Percentiles rank a stretch among this genome's conserved stretches.
Evolutionary conservation across 2,113 vertebrate species (phyloP).

Genomic region (Rhinopomastus cyanomelas): DNA sequence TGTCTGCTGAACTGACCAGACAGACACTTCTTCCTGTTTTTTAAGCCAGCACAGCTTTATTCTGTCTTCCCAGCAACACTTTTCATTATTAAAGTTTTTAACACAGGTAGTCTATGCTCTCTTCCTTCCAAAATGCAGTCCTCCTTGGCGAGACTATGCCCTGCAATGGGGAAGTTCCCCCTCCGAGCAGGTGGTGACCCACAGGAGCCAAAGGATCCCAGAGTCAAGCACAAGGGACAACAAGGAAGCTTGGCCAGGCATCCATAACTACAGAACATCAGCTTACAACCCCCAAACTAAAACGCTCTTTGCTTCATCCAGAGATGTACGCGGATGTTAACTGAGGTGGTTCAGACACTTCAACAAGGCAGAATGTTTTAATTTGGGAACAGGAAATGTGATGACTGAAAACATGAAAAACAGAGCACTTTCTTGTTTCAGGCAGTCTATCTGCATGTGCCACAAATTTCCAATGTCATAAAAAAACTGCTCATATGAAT

Average conservation of each 20-base stretch:
- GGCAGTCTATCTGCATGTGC: background rate
- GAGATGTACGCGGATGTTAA: background rate
- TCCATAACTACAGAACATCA: background rate
- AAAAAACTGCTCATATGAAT: background rate
- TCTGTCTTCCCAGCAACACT: background rate
- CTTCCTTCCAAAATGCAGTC: background rate
- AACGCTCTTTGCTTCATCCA: accelerated
- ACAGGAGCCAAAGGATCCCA: accelerated
- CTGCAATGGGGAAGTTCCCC: background rate
- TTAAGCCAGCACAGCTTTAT: background rate
- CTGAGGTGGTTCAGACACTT: background rate
- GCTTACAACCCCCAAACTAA: background rate
- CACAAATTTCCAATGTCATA: background rate
- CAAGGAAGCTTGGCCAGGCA: background rate
- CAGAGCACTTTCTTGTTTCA: background rate
- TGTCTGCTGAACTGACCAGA: background rate
- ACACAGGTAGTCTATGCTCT: background rate
- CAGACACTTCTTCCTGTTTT: background rate
- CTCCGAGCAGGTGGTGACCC: background rate
- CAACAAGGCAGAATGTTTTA: background rate
- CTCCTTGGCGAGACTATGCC: background rate
- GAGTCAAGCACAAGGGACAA: background rate
- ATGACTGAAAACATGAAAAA: background rate
- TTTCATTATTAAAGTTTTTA: background rate
- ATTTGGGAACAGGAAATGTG: background rate